A percentile compares a stretch with the other conserved stretches of the same genome.
Evolutionary conservation across 2,113 vertebrate genomes (phyloP).

Genomic region (Prionailurus bengalensis): DNA sequence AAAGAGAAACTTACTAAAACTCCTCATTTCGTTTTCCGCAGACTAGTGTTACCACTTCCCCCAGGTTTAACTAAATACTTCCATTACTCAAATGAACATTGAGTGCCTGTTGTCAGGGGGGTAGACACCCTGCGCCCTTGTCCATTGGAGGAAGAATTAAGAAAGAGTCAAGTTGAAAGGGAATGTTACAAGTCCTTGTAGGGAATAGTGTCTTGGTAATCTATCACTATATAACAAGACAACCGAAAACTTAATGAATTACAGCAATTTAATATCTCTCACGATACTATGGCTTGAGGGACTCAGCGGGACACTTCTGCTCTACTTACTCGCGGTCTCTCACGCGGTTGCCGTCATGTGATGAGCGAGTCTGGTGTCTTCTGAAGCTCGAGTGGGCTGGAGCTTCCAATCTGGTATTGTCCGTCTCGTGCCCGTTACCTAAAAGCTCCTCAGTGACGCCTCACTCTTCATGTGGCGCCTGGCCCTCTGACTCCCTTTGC

Average conservation of each 20-base stretch:
- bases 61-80: background rate
- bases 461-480: background rate
- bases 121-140: rapidly evolving
- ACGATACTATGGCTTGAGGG: background rate
- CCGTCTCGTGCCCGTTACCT: background rate
- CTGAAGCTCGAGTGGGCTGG: background rate
- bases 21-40: background rate
- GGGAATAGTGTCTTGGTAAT: background rate
- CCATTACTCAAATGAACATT: background rate
- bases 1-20: background rate
- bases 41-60: background rate
- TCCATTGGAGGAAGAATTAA: background rate
- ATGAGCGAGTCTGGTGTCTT: background rate
- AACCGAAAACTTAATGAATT: background rate
- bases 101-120: background rate
- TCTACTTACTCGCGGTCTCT: background rate
- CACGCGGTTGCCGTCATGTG: background rate
- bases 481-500: background rate
- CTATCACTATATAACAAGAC: background rate
- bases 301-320: background rate
- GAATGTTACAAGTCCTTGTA: background rate
- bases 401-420: background rate
- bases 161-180: background rate
- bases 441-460: background rate
- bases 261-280: background rate